Conservation (phyloP, 1,140 invertebrate genomes). For the Whitmania pigra region DNA sequence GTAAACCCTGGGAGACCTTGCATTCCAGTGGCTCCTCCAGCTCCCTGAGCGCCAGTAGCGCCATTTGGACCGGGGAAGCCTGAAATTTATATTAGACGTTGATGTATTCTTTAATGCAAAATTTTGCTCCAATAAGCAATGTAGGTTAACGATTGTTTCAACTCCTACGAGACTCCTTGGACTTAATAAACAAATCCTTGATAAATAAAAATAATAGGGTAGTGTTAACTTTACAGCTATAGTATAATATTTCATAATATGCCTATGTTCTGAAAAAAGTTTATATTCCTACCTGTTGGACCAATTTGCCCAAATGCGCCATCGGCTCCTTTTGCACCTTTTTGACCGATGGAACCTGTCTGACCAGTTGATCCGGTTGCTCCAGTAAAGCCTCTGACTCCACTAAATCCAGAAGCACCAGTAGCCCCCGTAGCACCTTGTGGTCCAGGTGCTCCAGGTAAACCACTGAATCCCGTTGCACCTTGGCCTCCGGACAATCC, state of each 20-base stretch:
- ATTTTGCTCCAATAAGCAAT: too few species aligned
- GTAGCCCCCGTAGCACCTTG: conserved; percentile 12
- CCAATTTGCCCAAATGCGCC: background rate
- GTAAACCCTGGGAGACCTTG: background rate
- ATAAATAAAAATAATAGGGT: too few species aligned
- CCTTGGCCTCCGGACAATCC: background rate
- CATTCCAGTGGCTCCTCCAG: background rate
- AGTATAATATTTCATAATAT: too few species aligned
- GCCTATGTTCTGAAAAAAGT: too few species aligned
- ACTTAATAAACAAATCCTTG: too few species aligned
- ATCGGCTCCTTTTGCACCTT: background rate
- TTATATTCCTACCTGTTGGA: too few species aligned
- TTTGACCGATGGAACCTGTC: background rate
- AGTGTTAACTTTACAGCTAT: too few species aligned
- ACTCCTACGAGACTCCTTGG: too few species aligned
- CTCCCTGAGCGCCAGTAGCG: background rate
- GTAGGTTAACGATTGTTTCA: too few species aligned
- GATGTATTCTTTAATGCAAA: too few species aligned
- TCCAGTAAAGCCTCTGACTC: background rate
- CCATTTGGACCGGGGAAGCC: too few species aligned
- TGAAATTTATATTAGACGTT: too few species aligned
- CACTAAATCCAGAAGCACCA: background rate
- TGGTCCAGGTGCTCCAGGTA: conserved; percentile 2
- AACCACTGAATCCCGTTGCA: background rate
- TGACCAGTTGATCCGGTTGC: background rate